A percentile compares a stretch with the other conserved stretches of the same genome.
Conservation (phyloP, 2,797 vertebrate species). For the Leucoraja ocellata region DNA sequence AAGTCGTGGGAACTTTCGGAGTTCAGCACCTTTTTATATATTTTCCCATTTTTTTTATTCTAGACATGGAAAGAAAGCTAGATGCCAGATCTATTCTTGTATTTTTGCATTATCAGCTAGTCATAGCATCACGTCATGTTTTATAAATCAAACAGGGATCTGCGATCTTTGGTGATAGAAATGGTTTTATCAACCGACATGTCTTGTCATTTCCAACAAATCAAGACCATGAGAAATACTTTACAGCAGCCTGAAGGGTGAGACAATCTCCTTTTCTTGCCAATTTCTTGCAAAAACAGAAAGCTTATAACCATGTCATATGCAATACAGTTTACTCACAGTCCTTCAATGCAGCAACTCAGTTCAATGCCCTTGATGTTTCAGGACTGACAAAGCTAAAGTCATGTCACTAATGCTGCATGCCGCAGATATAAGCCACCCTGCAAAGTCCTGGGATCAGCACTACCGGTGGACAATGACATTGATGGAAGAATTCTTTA, state of each 20-base stretch:
- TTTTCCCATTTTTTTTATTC: constrained; percentile 20
- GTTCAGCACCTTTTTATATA: constrained; percentile 30
- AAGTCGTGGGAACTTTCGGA: constrained; percentile 15
- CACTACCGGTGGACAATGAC: constrained; percentile 92
- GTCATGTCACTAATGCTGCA: constrained; percentile 94
- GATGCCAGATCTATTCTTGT: constrained; percentile 16
- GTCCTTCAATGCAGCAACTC: background rate
- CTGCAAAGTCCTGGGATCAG: constrained; percentile 85
- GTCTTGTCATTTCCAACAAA: constrained; percentile 96
- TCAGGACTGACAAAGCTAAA: constrained; percentile 90
- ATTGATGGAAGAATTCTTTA: constrained; percentile 97
- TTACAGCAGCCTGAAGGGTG: constrained; percentile 85
- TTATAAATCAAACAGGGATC: constrained; percentile 64
- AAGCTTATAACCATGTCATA: constrained; percentile 47
- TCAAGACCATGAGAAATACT: constrained; percentile 85
- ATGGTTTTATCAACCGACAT: constrained; percentile 98
- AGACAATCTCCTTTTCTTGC: constrained; percentile 43
- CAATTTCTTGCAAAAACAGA: constrained; percentile 39
- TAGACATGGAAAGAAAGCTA: constrained; percentile 31
- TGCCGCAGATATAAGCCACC: constrained; percentile 95
- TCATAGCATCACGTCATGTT: constrained; percentile 25
- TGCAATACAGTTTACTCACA: constrained; percentile 35
- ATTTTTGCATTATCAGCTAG: constrained; percentile 28
- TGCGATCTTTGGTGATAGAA: constrained; percentile 87
- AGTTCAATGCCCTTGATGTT: constrained; percentile 42